Evolutionary conservation across 2,797 vertebrate species (phyloP).

Genomic region (Onychomys arenicola): DNA sequence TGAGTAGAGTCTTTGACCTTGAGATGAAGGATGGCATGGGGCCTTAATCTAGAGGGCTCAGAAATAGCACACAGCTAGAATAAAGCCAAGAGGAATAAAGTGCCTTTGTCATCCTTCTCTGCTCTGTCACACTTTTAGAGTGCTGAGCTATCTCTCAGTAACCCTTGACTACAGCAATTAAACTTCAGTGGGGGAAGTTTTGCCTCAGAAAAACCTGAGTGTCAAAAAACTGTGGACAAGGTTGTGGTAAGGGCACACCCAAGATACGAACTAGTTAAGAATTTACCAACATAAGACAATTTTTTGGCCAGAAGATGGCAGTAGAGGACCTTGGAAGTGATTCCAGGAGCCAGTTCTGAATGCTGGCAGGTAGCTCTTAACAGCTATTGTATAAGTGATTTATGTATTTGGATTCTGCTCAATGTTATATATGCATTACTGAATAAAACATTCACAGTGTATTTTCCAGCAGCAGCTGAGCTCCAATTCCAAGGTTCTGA

Average conservation of each 20-base stretch:
- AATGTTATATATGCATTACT: conserved; percentile 80
- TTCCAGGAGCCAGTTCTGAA: conserved; percentile 72
- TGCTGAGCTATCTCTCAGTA: background rate
- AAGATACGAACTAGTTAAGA: background rate
- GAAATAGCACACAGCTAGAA: background rate
- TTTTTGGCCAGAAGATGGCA: conserved; percentile 87
- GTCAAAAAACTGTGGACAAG: background rate
- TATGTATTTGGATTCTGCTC: conserved; percentile 83
- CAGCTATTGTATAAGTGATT: conserved; percentile 84
- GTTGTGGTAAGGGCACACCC: background rate
- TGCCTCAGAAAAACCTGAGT: background rate
- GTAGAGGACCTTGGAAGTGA: conserved; percentile 82
- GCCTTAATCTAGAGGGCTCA: background rate
- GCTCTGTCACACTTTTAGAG: background rate
- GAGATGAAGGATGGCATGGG: background rate
- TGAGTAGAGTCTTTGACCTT: background rate
- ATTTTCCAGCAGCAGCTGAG: conserved; percentile 76
- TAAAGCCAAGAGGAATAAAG: background rate
- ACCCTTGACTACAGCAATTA: background rate
- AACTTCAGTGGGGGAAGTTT: background rate
- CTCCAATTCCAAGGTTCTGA: conserved; percentile 78
- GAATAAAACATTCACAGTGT: conserved; percentile 79
- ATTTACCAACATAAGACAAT: background rate
- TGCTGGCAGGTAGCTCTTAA: conserved; percentile 81
- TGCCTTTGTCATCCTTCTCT: background rate